A percentile compares a stretch with the other conserved stretches of the same genome.
phyloP scores from a whole-genome alignment of 2,113 vertebrate species.

The Ophthalmolycus amberensis region DNA sequence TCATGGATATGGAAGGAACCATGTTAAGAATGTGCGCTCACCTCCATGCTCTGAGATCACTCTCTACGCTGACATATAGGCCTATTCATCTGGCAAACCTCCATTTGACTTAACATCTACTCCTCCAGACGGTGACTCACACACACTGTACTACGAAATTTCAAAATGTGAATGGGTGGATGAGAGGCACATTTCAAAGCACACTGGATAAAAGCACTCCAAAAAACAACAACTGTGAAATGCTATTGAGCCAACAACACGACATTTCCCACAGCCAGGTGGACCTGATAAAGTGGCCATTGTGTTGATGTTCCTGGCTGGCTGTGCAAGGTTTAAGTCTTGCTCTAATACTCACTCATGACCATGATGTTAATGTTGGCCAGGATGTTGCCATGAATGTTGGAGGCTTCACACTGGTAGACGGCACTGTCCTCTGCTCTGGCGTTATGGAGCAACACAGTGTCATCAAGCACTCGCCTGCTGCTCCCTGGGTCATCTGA shows the following conservation, averaged over 20 bases:
- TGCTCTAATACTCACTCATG: conserved; percentile 84
- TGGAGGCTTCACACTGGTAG: conserved; percentile 93
- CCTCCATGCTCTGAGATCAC: too few relatives aligned
- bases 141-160: too few relatives aligned
- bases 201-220: not conserved
- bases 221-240: not conserved
- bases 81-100: not conserved
- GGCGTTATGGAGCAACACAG: conserved; percentile 85
- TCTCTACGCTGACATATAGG: not conserved
- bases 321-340: not conserved
- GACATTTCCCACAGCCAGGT: not conserved
- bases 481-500: conserved; percentile 67
- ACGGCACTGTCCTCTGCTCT: conserved; percentile 87
- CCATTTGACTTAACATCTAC: not conserved
- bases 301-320: not conserved
- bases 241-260: not conserved
- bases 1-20: not conserved
- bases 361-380: conserved; percentile 91
- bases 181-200: not conserved
- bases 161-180: too few relatives aligned
- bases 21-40: not conserved
- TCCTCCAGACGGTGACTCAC: not conserved
- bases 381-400: conserved; percentile 89
- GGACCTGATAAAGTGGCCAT: not conserved
- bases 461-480: conserved; percentile 75